phyloP scores from a whole-genome alignment of 2,113 vertebrate species.

The Tupaia chinensis region DNA sequence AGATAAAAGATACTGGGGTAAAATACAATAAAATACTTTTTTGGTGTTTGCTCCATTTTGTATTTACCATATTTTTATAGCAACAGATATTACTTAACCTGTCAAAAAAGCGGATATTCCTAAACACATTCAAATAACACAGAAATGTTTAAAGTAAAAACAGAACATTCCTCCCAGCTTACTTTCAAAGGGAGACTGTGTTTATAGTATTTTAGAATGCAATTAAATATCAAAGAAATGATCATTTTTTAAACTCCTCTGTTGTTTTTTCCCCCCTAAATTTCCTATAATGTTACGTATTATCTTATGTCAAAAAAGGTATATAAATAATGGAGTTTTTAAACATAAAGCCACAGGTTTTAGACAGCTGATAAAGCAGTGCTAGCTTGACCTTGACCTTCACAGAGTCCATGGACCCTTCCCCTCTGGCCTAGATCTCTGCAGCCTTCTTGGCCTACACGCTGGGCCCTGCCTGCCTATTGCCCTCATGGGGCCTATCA shows the following conservation, averaged over 20 bases:
- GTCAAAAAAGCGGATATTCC: neutral
- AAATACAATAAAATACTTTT: neutral
- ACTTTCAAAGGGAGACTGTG: neutral
- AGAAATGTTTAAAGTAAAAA: conserved; percentile 38
- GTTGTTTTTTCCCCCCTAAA: neutral
- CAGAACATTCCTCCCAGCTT: neutral
- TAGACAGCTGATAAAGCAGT: neutral
- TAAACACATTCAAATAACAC: neutral
- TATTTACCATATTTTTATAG: conserved; percentile 23
- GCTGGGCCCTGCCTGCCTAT: neutral
- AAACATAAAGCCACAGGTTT: neutral
- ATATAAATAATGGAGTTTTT: neutral
- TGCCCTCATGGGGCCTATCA: neutral
- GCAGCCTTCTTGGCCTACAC: conserved; percentile 16
- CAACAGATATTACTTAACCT: neutral
- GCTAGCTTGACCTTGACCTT: conserved; percentile 62
- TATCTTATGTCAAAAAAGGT: conserved; percentile 4
- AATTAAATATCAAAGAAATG: conserved; percentile 2
- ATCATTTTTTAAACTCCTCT: neutral
- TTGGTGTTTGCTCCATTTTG: conserved; percentile 10
- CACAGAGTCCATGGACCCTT: neutral
- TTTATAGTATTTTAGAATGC: conserved; percentile 38
- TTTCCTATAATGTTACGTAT: conserved; percentile 14
- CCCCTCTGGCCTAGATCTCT: neutral
- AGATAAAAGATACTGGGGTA: conserved; percentile 23